Conservation (phyloP, 2,797 vertebrate genomes). For the Peromyscus attwateri region DNA sequence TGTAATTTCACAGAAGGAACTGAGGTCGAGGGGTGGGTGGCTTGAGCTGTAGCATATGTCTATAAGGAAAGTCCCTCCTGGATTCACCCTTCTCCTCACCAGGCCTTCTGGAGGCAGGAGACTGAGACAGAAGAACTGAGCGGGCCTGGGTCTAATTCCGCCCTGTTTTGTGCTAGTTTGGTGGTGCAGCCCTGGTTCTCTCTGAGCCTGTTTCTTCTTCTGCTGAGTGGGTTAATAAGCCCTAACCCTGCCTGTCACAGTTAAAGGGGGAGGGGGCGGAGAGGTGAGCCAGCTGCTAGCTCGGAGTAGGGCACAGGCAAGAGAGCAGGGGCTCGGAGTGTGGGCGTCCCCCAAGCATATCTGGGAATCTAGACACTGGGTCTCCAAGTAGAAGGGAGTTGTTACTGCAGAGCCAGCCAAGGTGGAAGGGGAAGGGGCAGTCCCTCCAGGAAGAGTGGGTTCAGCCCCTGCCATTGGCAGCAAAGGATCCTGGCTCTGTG, state of each 20-base stretch:
- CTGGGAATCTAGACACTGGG: neutral
- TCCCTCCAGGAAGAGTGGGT: neutral
- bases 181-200: neutral
- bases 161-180: neutral
- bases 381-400: neutral
- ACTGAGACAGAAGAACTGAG: neutral
- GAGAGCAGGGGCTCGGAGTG: neutral
- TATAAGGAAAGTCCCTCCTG: constrained; percentile 13
- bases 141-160: neutral
- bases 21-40: neutral
- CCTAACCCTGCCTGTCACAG: neutral
- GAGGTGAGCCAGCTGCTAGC: neutral
- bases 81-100: neutral
- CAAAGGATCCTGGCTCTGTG: neutral
- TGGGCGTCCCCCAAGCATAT: neutral
- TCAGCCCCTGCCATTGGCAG: neutral
- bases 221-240: neutral
- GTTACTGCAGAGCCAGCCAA: neutral
- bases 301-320: neutral
- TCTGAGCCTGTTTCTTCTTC: constrained; percentile 16
- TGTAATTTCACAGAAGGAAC: neutral
- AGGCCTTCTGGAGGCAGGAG: constrained; percentile 54
- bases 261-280: neutral
- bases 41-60: neutral
- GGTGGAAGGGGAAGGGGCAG: neutral